Percentiles rank a stretch among this genome's conserved stretches.
These are phyloP conservation scores for Drosophila fulvimacula DNA, from an alignment of 2,888 invertebrate species.

Conservation along the genomic window DNA sequence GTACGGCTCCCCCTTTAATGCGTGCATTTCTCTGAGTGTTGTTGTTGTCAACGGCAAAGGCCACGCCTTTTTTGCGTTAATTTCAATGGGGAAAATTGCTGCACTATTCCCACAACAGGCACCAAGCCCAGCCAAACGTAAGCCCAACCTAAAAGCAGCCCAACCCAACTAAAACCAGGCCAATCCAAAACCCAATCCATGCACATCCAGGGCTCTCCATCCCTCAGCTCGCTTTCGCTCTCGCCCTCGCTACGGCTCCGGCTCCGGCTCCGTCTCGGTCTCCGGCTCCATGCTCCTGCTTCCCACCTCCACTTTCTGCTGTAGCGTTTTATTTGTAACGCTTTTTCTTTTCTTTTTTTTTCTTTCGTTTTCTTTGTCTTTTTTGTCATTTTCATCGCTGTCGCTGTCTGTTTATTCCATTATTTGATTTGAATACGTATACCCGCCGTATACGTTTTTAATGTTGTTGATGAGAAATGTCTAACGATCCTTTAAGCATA, in stretches of 20 bases:
- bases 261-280: neutral
- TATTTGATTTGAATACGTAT: too few species aligned
- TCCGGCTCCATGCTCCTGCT: neutral
- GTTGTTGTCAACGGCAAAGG: slow-evolving; percentile 68
- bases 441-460: too few species aligned
- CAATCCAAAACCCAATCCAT: slow-evolving; percentile 44
- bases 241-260: too few species aligned
- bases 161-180: slow-evolving; percentile 33
- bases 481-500: too few species aligned
- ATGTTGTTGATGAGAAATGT: too few species aligned
- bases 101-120: slow-evolving; percentile 30
- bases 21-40: slow-evolving; percentile 39
- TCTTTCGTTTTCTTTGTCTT: slow-evolving; percentile 28
- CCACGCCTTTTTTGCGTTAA: slow-evolving; percentile 83
- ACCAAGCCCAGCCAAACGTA: slow-evolving; percentile 18
- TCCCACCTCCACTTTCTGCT: slow-evolving; percentile 15
- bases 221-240: too few species aligned
- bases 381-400: slow-evolving; percentile 37
- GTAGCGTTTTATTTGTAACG: slow-evolving; percentile 28
- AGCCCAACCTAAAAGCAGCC: slow-evolving; percentile 27
- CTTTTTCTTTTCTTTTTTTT: slow-evolving; percentile 33
- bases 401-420: slow-evolving; percentile 50
- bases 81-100: slow-evolving; percentile 60
- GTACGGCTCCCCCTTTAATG: slow-evolving; percentile 45
- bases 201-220: slow-evolving; percentile 19